Conservation (phyloP, 2,888 invertebrate genomes). For the Andrena dorsata region DNA sequence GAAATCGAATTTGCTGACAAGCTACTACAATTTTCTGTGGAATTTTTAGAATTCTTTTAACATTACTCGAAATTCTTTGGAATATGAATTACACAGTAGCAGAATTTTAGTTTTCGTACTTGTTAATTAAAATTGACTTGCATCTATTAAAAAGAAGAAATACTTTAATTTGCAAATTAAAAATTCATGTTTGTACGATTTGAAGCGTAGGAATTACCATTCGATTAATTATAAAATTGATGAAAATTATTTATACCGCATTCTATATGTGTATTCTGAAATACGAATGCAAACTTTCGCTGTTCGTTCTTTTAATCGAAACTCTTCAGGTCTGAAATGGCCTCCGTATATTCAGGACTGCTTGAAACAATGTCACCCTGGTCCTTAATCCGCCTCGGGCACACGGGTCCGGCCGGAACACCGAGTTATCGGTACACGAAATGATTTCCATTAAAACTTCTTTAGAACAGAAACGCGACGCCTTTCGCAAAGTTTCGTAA, state of each 20-base stretch:
- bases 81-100: no score
- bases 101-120: no score
- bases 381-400: not conserved
- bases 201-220: not conserved
- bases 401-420: not conserved
- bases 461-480: conserved; percentile 8
- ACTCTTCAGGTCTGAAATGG: not conserved
- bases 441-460: conserved; percentile 64
- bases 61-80: no score
- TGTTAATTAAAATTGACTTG: no score
- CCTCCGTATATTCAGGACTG: not conserved
- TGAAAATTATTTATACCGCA: no score
- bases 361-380: conserved; percentile 3
- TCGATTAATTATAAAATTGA: no score
- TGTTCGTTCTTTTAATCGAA: not conserved
- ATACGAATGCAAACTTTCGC: no score
- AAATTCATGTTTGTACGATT: not conserved
- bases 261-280: no score
- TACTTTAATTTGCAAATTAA: not conserved
- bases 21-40: no score
- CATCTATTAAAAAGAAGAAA: no score
- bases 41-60: no score
- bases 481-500: conserved; percentile 29
- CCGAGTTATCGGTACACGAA: conserved; percentile 9
- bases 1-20: no score